Conservation (phyloP, 2,888 invertebrate genomes). For the Orthosia gracilis region DNA sequence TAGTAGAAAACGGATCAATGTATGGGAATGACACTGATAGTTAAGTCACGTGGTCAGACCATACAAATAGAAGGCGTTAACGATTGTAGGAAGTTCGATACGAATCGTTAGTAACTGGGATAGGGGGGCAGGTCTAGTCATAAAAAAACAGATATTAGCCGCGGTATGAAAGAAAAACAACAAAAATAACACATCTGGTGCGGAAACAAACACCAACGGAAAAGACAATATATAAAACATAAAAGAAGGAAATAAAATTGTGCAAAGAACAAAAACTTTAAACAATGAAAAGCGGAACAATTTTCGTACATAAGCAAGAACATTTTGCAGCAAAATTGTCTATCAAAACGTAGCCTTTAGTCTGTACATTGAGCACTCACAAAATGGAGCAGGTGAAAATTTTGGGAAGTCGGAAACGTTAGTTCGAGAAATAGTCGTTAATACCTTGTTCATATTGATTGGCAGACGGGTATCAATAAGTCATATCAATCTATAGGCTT, state of each 20-base stretch:
- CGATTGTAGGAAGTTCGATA: too few relatives aligned
- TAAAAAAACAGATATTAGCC: too few relatives aligned
- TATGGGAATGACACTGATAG: too few relatives aligned
- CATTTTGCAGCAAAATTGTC: background rate
- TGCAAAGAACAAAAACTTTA: background rate
- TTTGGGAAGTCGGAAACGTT: too few relatives aligned
- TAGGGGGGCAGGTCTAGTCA: too few relatives aligned
- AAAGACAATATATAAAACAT: background rate
- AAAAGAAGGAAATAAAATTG: background rate
- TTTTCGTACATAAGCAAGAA: background rate
- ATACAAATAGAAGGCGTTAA: too few relatives aligned
- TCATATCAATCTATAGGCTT: background rate
- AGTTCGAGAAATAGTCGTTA: background rate
- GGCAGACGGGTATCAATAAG: background rate
- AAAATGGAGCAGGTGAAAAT: background rate
- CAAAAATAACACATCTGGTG: too few relatives aligned
- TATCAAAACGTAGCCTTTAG: background rate
- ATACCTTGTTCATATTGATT: background rate
- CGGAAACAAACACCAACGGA: conserved; percentile 3
- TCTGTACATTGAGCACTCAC: too few relatives aligned
- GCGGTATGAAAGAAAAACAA: too few relatives aligned
- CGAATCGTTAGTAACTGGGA: too few relatives aligned
- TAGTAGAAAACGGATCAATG: too few relatives aligned
- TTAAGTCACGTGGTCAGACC: too few relatives aligned
- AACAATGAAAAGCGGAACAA: background rate